Conservation (phyloP, 2,888 invertebrate species). For the Philonicus albiceps region DNA sequence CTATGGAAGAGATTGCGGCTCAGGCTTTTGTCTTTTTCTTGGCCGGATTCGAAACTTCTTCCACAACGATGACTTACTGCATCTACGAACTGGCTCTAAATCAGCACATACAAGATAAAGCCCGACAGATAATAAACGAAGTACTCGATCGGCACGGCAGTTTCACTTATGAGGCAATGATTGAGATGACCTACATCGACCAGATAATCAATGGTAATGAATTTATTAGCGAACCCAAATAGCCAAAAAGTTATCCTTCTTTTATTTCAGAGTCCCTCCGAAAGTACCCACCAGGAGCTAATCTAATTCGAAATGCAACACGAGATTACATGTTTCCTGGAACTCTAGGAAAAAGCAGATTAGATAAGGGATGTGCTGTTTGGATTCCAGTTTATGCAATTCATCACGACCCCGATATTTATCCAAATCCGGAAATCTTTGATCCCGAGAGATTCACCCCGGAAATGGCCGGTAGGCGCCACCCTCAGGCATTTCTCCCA, state of each 20-base stretch:
- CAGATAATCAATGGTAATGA: constrained; percentile 62
- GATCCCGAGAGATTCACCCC: constrained; percentile 64
- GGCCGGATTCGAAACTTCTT: constrained; percentile 68
- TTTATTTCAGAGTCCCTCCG: constrained; percentile 62
- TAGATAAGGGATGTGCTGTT: constrained; percentile 54
- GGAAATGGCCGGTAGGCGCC: constrained; percentile 63
- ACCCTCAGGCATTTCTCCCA: constrained; percentile 53
- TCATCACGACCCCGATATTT: constrained; percentile 59
- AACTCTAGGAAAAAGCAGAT: constrained; percentile 50
- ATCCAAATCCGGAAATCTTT: constrained; percentile 59
- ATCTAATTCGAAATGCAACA: constrained; percentile 57
- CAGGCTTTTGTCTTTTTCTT: constrained; percentile 67
- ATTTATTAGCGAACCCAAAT: background rate
- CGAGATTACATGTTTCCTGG: constrained; percentile 57
- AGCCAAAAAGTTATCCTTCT: background rate
- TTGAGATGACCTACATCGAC: constrained; percentile 65
- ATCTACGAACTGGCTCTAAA: constrained; percentile 65
- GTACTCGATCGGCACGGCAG: constrained; percentile 58
- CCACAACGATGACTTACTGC: constrained; percentile 63
- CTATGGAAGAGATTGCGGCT: constrained; percentile 64
- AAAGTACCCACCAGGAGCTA: constrained; percentile 61
- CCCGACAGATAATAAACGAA: constrained; percentile 61
- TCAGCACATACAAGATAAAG: constrained; percentile 61
- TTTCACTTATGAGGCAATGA: constrained; percentile 64
- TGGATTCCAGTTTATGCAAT: constrained; percentile 56